Percentiles rank a stretch among this genome's conserved stretches.
Evolutionary conservation across 2,888 invertebrate species (phyloP).

Genomic region (Mesorhabditis spiculigera): DNA sequence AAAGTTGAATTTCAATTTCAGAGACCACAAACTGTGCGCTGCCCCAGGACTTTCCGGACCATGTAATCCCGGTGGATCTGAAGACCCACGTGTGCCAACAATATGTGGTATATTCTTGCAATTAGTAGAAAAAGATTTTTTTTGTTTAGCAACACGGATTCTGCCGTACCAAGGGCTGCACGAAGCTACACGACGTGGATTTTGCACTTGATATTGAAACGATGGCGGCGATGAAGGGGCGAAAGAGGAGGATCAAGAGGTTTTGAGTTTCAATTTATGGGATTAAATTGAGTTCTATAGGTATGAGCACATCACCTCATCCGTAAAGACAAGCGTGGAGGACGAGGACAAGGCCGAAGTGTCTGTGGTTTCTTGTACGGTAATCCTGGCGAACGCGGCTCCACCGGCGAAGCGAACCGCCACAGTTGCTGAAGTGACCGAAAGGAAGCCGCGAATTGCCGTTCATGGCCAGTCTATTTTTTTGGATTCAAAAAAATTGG

Average conservation of each 20-base stretch:
- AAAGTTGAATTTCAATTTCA: background rate
- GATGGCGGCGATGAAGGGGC: constrained; percentile 21
- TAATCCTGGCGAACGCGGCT: background rate
- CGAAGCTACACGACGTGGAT: constrained; percentile 44
- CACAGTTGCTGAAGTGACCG: background rate
- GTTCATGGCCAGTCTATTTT: background rate
- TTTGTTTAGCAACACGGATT: constrained; percentile 40
- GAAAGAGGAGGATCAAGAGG: constrained; percentile 15
- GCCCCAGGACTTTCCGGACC: constrained; percentile 30
- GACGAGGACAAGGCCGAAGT: constrained; percentile 16
- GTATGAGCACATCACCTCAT: background rate
- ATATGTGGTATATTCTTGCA: constrained; percentile 24
- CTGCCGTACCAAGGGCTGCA: constrained; percentile 32
- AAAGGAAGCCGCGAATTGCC: constrained; percentile 5
- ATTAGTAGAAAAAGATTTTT: background rate
- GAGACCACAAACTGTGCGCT: constrained; percentile 17
- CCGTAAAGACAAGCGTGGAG: constrained; percentile 14
- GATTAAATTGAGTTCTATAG: background rate
- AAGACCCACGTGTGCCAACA: constrained; percentile 27
- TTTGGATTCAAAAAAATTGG: constrained; percentile 11
- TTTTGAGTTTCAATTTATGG: background rate
- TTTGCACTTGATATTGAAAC: constrained; percentile 42
- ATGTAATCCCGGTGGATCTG: constrained; percentile 25
- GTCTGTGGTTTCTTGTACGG: background rate
- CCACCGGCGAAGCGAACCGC: background rate